These are phyloP conservation scores for Philypnodon macrostomus DNA, from an alignment of 2,797 vertebrate species.

Conservation along the genomic window DNA sequence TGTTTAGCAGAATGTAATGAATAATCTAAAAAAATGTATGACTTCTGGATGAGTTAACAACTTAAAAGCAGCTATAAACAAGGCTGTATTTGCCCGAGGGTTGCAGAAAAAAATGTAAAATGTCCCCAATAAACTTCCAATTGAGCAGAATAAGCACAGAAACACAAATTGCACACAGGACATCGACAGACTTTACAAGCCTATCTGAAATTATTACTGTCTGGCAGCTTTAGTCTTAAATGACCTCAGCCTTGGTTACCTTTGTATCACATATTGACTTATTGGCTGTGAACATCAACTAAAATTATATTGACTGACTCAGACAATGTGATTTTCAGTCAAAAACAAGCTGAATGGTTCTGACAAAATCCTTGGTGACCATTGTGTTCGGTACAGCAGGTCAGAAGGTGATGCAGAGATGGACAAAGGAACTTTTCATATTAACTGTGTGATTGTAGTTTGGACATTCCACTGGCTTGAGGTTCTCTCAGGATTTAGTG, in stretches of 20 bases:
- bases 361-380: not conserved
- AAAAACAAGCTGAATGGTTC: not conserved
- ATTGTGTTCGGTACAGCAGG: not conserved
- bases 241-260: not conserved
- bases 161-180: not conserved
- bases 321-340: not conserved
- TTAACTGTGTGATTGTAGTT: not conserved
- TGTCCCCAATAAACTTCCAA: too few relatives aligned
- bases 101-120: too few relatives aligned
- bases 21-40: too few relatives aligned
- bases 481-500: too few relatives aligned
- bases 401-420: slow-evolving; percentile 4
- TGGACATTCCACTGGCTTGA: not conserved
- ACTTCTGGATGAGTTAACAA: too few relatives aligned
- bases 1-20: too few relatives aligned
- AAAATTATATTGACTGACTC: not conserved
- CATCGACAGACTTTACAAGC: not conserved
- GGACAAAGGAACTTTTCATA: not conserved
- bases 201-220: not conserved
- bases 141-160: too few relatives aligned
- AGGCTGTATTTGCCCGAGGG: too few relatives aligned
- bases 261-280: not conserved
- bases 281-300: too few relatives aligned
- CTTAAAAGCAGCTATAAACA: too few relatives aligned
- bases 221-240: not conserved